Conservation (phyloP, 2,797 vertebrate genomes). For the Gallinago solitaria region DNA sequence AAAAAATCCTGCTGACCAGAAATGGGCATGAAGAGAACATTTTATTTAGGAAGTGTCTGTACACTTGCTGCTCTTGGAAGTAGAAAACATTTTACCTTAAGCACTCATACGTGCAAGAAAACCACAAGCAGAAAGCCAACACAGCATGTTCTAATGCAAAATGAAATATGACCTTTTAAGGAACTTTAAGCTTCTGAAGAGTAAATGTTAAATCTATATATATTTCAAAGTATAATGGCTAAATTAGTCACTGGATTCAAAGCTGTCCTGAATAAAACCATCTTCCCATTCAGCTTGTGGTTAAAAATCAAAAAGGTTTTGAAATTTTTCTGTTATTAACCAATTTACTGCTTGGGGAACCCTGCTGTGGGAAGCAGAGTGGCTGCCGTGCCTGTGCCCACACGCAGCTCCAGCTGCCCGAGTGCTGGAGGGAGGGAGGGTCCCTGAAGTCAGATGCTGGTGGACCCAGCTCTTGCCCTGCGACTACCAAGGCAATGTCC, state of each 20-base stretch:
- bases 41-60: not conserved
- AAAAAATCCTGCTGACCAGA: not conserved
- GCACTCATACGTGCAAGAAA: not conserved
- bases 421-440: not conserved
- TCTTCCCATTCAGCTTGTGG: not conserved
- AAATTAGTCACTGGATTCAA: not conserved
- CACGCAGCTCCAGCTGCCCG: fast-evolving
- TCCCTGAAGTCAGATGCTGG: not conserved
- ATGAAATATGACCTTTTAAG: conserved; percentile 60
- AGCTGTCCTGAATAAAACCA: not conserved
- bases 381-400: not conserved
- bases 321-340: not conserved
- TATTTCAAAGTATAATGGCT: conserved; percentile 8
- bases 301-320: not conserved
- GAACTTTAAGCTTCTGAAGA: not conserved
- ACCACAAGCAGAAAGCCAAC: not conserved
- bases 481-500: not conserved
- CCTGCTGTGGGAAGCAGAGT: not conserved
- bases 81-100: conserved; percentile 30
- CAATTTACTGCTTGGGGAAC: not conserved
- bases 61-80: conserved; percentile 8
- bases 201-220: conserved; percentile 37
- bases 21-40: not conserved
- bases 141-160: conserved; percentile 1
- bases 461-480: not conserved